A percentile compares a stretch with the other conserved stretches of the same genome.
These are phyloP conservation scores for Oryzias javanicus DNA, from an alignment of 2,113 vertebrate genomes.

Conservation along the genomic window DNA sequence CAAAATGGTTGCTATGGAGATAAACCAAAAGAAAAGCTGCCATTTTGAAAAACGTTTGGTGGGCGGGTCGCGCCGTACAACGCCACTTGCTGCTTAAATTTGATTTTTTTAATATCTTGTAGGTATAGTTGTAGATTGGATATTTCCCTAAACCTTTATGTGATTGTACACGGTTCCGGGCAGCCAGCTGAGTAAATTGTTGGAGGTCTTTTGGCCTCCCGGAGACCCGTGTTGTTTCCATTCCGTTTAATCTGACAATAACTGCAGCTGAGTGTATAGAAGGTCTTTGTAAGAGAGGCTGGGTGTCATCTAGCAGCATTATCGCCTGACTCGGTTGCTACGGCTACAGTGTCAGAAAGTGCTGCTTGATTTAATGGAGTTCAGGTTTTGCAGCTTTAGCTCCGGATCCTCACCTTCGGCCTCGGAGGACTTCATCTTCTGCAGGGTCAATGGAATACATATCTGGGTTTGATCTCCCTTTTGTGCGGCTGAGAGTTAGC, in stretches of 20 bases:
- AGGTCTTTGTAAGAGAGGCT: constrained; percentile 8
- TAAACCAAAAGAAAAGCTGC: too few species aligned
- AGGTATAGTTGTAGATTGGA: too few species aligned
- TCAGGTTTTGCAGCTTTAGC: constrained; percentile 23
- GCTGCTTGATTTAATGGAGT: constrained; percentile 30
- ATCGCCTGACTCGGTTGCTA: background rate
- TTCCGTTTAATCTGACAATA: constrained; percentile 16
- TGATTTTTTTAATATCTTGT: too few species aligned
- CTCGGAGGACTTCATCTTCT: constrained; percentile 48
- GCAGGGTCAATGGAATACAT: constrained; percentile 45
- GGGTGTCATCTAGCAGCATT: constrained; percentile 11
- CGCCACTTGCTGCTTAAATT: too few species aligned
- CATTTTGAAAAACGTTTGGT: too few species aligned
- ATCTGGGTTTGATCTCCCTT: constrained; percentile 41
- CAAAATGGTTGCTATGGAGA: too few species aligned
- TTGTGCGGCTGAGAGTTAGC: constrained; percentile 54
- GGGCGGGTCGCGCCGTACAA: too few species aligned
- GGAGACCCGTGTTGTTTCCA: constrained; percentile 7
- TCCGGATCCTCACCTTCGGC: constrained; percentile 4
- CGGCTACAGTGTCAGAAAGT: constrained; percentile 16
- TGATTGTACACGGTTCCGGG: background rate
- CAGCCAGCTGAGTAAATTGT: constrained; percentile 35
- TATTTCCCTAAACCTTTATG: too few species aligned
- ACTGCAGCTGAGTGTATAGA: constrained; percentile 19
- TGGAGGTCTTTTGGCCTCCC: constrained; percentile 21